Base-by-base conservation (phyloP, 2,888 invertebrate genomes). In the Quadroppia sp. region DNA sequence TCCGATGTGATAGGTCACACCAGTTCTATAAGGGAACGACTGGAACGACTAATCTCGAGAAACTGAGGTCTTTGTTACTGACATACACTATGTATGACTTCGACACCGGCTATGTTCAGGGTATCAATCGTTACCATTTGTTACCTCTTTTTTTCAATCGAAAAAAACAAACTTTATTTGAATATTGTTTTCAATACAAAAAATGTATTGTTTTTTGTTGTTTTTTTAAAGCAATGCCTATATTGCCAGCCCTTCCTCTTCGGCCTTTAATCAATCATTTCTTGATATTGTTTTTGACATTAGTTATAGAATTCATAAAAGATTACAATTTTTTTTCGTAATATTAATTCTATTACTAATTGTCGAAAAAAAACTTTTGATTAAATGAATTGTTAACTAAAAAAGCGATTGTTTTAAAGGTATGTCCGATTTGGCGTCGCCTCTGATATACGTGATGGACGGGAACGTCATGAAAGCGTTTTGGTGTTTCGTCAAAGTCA, bases 31-130 rank as follows among this genome's bases (percentile, higher is more conserved):
- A 59, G 30, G 73, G 72, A 36, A 48, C 69, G 15, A 25, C 50
- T 13, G 69, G 30, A n/a, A n/a, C n/a, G n/a, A n/a, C n/a, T 48
- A 74, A 71, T 53, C 17, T 76, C 23, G 74, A 75, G 2, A 64
- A 50, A 17, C 53, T 76, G 30, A 42, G 40, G n/a, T n/a, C 56
- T 4, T 42, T 76, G 9, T 36, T 76, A 28, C 30, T 76, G 48
- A 72, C 75, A 23, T 76, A 76, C 36, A 76, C 76, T 23, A 76
- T 76, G 76, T 75, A 76, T 70, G 76, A 76, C 64, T 76, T 76
- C 61, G 76, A 76, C 71, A 76, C 75, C 56, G 76, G 76, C 6
- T 76, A 76, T 71, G 76, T 76, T 48, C 76, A 76, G 74, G 75
- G 74, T 74, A 71, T 45, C 25, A 13, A 53, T 50, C 71, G 48